Conservation (phyloP, 2,113 vertebrate species). For the Camelus bactrianus region DNA sequence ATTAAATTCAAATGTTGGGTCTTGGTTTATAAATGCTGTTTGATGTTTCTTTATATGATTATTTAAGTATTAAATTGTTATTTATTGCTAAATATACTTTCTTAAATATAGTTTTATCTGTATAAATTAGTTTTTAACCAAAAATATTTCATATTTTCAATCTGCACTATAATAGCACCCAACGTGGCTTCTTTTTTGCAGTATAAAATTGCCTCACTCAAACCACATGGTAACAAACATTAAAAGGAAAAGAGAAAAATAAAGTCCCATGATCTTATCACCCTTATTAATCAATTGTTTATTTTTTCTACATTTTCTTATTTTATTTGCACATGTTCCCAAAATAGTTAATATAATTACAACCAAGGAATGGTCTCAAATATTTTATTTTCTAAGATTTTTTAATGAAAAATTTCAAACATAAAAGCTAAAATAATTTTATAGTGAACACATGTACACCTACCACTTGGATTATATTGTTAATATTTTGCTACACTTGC, state of each 20-base stretch:
- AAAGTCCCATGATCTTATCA: not conserved
- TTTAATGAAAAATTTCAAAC: not conserved
- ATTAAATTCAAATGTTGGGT: not conserved
- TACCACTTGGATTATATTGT: not conserved
- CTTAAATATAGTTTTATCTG: not conserved
- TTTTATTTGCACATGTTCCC: not conserved
- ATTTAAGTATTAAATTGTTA: not conserved
- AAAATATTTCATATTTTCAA: not conserved
- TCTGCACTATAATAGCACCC: not conserved
- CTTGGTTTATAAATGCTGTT: not conserved
- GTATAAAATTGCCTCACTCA: not conserved
- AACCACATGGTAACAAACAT: not conserved
- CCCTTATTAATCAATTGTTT: not conserved
- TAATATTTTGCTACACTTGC: not conserved
- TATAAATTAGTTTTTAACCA: not conserved
- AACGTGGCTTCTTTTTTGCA: not conserved
- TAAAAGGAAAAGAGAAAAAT: not conserved
- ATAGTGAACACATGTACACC: not conserved
- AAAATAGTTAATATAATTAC: not conserved
- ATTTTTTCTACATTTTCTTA: not conserved
- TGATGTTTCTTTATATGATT: not conserved
- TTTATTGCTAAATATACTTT: not conserved
- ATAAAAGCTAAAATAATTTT: not conserved
- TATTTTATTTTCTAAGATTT: conserved; percentile 19
- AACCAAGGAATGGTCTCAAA: not conserved